Conservation (phyloP, 2,113 vertebrate species). For the Notothenia rossii region DNA sequence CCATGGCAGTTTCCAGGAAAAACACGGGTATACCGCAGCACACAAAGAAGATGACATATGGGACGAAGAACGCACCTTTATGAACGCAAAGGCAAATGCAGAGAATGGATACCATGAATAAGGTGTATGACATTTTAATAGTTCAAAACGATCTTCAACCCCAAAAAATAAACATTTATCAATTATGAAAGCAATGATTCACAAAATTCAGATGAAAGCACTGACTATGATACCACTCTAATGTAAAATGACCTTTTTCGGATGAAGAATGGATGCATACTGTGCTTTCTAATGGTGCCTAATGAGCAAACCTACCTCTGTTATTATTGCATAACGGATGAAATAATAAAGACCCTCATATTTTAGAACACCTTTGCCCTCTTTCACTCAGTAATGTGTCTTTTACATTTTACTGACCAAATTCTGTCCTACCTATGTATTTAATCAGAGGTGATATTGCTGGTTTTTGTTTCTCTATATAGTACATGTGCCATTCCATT, state of each 20-base stretch:
- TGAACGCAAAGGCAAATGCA: conserved; percentile 18
- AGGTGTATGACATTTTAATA: not conserved
- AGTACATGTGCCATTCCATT: not conserved
- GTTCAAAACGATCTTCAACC: not conserved
- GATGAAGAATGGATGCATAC: conserved; percentile 18
- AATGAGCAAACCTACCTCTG: conserved; percentile 38
- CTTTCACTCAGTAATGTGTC: not conserved
- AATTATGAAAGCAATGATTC: not conserved
- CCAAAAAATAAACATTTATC: not conserved
- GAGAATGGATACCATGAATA: not conserved
- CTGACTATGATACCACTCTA: not conserved
- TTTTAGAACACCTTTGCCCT: not conserved
- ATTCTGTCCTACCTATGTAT: not conserved
- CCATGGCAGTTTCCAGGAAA: conserved; percentile 97
- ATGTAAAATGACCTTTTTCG: conserved; percentile 48
- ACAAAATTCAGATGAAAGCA: not conserved
- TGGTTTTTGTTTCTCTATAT: not conserved
- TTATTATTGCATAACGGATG: conserved; percentile 40
- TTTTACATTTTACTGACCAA: not conserved
- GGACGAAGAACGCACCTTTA: conserved; percentile 97
- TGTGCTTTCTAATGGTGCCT: conserved; percentile 44
- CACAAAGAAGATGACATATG: conserved; percentile 97
- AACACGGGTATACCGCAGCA: conserved; percentile 99
- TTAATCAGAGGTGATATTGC: not conserved
- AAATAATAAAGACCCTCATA: conserved; percentile 2